These are phyloP conservation scores for Chaetogeoica ovagalla DNA, from an alignment of 2,888 invertebrate genomes.

Conservation along the genomic window DNA sequence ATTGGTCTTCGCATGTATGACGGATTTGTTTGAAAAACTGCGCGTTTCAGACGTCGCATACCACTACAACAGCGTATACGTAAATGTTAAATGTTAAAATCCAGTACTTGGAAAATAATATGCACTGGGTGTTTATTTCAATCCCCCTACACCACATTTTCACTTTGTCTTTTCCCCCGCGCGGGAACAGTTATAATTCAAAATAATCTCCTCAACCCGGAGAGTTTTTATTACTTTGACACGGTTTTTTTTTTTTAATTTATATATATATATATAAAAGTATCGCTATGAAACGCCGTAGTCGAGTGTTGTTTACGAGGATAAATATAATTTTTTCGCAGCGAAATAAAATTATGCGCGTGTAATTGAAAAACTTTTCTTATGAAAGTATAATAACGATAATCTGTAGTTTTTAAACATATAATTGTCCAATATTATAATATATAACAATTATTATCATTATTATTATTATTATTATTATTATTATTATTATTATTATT, in stretches of 20 bases:
- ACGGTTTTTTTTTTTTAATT: neutral
- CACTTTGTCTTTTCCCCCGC: too few species aligned
- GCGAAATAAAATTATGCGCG: too few species aligned
- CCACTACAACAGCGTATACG: neutral
- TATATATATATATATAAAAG: neutral
- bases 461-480: too few species aligned
- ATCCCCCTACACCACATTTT: neutral
- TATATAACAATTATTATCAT: too few species aligned
- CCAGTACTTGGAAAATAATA: neutral
- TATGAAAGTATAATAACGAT: too few species aligned
- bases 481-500: too few species aligned
- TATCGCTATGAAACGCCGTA: neutral
- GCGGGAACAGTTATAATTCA: neutral
- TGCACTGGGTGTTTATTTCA: neutral
- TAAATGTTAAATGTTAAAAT: slow-evolving; percentile 23
- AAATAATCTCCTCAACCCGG: neutral
- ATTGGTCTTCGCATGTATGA: neutral
- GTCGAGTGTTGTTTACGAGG: neutral
- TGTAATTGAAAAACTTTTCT: too few species aligned
- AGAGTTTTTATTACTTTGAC: neutral
- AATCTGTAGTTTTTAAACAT: too few species aligned
- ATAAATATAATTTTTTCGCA: too few species aligned
- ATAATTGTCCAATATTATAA: too few species aligned
- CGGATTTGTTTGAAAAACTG: too few species aligned
- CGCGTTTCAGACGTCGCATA: neutral